Evolutionary conservation across 2,888 invertebrate species (phyloP).

Genomic region (Lepidonotus clava): DNA sequence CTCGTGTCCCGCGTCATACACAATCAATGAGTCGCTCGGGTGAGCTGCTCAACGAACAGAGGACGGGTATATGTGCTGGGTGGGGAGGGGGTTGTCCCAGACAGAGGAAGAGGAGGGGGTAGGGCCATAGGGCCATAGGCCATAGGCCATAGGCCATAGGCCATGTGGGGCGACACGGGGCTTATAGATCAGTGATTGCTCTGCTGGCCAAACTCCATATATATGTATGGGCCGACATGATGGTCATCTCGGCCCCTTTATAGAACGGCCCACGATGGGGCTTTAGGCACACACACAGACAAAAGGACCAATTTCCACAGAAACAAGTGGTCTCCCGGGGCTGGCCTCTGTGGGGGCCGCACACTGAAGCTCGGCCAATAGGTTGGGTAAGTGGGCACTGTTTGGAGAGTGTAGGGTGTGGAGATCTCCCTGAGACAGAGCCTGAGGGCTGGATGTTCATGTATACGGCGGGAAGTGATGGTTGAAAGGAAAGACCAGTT

Average conservation of each 20-base stretch:
- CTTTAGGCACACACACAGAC: not conserved
- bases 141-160: too few relatives aligned
- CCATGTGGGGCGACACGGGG: not conserved
- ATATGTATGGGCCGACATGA: not conserved
- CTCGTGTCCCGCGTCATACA: slow-evolving; percentile 16
- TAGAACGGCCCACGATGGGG: not conserved
- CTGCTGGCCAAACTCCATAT: not conserved
- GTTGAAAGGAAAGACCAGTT: too few relatives aligned
- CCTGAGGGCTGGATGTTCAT: too few relatives aligned
- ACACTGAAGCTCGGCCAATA: too few relatives aligned
- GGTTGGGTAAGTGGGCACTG: too few relatives aligned
- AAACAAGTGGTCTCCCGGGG: not conserved
- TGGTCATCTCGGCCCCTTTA: not conserved
- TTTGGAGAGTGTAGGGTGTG: too few relatives aligned
- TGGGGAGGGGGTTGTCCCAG: too few relatives aligned
- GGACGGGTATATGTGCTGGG: too few relatives aligned
- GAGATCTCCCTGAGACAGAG: too few relatives aligned
- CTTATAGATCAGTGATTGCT: slow-evolving; percentile 18
- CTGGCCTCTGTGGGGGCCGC: not conserved
- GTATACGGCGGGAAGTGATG: too few relatives aligned
- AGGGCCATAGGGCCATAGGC: not conserved
- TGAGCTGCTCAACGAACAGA: too few relatives aligned
- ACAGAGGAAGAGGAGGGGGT: not conserved
- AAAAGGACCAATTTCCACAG: not conserved
- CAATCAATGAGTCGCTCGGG: slow-evolving; percentile 28